Percentiles rank a stretch among this genome's conserved stretches.
Conservation (phyloP, 2,888 invertebrate genomes). For the Steinernema carpocapsae region DNA sequence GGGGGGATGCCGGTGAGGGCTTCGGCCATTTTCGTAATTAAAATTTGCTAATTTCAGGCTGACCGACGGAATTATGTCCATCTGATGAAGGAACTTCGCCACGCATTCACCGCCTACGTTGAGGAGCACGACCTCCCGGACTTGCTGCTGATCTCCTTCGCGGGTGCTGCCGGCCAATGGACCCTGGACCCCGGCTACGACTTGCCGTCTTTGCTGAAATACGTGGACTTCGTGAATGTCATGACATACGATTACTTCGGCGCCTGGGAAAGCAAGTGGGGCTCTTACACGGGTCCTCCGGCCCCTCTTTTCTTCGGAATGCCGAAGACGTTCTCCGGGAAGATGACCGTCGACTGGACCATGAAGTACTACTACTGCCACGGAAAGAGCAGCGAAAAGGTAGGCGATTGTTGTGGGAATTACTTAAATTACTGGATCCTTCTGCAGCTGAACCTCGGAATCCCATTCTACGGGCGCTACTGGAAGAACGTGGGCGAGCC, state of each 20-base stretch:
- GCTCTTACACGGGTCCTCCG: constrained; percentile 67
- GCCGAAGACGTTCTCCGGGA: constrained; percentile 60
- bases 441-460: constrained; percentile 65
- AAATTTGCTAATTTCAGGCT: constrained; percentile 41
- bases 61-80: constrained; percentile 65
- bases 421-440: background rate
- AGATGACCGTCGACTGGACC: constrained; percentile 67
- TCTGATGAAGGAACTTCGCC: constrained; percentile 60
- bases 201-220: constrained; percentile 57
- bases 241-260: constrained; percentile 69
- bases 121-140: constrained; percentile 28
- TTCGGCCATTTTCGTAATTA: background rate
- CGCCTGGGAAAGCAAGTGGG: constrained; percentile 66
- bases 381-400: constrained; percentile 49
- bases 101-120: constrained; percentile 53
- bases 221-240: constrained; percentile 67
- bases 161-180: constrained; percentile 68
- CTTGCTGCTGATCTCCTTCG: constrained; percentile 61
- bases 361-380: constrained; percentile 67
- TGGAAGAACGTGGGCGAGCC: constrained; percentile 66
- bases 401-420: background rate
- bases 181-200: constrained; percentile 68
- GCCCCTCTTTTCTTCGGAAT: constrained; percentile 65
- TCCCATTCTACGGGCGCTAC: constrained; percentile 67
- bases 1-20: constrained; percentile 55